Evolutionary conservation across 1,140 invertebrate genomes (phyloP).

Genomic region (Hylaeus volcanicus): DNA sequence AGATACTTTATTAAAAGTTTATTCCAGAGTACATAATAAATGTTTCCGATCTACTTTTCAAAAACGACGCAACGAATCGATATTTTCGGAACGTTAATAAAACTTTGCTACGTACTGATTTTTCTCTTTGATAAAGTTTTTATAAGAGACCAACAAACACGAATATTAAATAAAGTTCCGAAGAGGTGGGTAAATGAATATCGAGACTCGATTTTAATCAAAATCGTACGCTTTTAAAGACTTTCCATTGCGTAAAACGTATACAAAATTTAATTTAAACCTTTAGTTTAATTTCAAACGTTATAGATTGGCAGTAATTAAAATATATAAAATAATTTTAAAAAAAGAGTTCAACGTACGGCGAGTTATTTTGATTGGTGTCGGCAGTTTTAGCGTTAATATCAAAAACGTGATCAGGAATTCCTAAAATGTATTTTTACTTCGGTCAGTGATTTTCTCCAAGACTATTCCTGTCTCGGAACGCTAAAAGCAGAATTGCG

Average conservation of each 20-base stretch:
- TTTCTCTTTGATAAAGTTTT: not conserved
- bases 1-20: not conserved
- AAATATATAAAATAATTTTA: not conserved
- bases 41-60: not conserved
- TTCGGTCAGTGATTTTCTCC: not conserved
- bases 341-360: not conserved
- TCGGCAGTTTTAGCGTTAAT: no score
- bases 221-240: not conserved
- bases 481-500: not conserved
- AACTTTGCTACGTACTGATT: not conserved
- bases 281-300: not conserved
- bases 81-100: slow-evolving; percentile 3
- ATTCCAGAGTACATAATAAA: not conserved
- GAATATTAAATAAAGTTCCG: not conserved
- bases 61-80: not conserved
- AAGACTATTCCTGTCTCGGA: not conserved
- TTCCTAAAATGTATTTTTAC: no score
- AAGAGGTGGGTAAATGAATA: not conserved
- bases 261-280: not conserved
- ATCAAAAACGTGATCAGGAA: no score
- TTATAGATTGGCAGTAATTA: not conserved
- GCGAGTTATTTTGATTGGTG: no score
- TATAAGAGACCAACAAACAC: not conserved
- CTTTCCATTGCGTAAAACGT: not conserved
- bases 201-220: no score